phyloP scores from a whole-genome alignment of 2,113 vertebrate genomes.

The Phalacrocorax carbo region DNA sequence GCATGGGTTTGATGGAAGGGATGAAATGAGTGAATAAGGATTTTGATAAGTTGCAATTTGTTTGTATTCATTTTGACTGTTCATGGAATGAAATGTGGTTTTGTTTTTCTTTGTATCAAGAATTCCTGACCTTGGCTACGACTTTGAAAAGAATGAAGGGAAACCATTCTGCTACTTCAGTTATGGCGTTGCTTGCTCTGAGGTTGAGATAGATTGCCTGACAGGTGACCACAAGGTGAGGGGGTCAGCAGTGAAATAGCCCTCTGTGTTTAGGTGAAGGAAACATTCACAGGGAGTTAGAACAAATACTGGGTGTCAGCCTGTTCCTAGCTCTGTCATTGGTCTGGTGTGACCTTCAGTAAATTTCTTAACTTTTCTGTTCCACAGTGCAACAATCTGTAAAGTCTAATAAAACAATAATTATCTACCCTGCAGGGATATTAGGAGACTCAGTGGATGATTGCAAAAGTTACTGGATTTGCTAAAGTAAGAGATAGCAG shows the following conservation, averaged over 20 bases:
- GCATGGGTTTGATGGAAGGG: neutral
- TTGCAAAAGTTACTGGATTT: conserved; percentile 16
- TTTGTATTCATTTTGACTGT: neutral
- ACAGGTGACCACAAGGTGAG: conserved; percentile 93
- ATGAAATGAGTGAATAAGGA: neutral
- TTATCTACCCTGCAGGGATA: neutral
- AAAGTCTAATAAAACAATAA: conserved; percentile 18
- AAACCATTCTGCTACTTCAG: conserved; percentile 86
- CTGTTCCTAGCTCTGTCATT: conserved; percentile 22
- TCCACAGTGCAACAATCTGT: neutral
- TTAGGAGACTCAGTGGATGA: conserved; percentile 4
- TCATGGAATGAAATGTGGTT: neutral
- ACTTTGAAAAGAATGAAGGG: conserved; percentile 85
- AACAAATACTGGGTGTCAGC: conserved; percentile 11
- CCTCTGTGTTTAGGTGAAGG: neutral
- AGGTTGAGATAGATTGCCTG: conserved; percentile 95
- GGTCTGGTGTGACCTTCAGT: conserved; percentile 36
- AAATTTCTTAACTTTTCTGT: conserved; percentile 34
- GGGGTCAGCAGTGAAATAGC: neutral
- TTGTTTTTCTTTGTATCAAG: conserved; percentile 63
- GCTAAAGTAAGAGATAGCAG: conserved; percentile 21
- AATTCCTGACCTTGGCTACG: conserved; percentile 86
- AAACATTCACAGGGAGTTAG: neutral
- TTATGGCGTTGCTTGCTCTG: conserved; percentile 90
- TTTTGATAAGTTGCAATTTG: neutral